Evolutionary conservation across 2,888 invertebrate genomes (phyloP), one percentile per base, ranked within the genome.

Genomic region (Habroteleia sp.): DNA sequence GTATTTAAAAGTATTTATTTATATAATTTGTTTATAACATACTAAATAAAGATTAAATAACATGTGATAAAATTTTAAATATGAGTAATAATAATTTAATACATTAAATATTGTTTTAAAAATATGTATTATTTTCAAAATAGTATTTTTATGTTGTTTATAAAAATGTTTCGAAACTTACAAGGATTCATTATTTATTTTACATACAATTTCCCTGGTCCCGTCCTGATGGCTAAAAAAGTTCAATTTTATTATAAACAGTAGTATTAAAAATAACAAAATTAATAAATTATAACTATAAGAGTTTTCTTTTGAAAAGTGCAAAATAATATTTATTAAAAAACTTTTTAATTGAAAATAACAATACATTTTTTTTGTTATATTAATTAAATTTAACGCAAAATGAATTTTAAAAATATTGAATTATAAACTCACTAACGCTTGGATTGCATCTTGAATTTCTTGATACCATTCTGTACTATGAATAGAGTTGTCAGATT

Each of bases 391-490:
- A 27, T 1, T 27, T 27, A n/a, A 27, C 11, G 37, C 23, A 8
- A 6, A 37, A 54, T 25, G 2, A 20, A 20, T 20, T 20, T 20
- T 5, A 20, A 20, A 3, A 20, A 3, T 20, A 20, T 20, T 20
- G 3, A 20, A 20, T 20, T 5, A 39, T 20, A 14, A 33, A 63
- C 86, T 84, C 78, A 91, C 91, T 83, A 91, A 82, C 79, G 89
- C 89, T 52, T 86, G 83, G 63, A 91, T 91, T 42, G 90, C 90
- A 35, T 83, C 81, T 54, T 87, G 84, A 74, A 92, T 90, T 41
- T 90, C 89, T 37, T 90, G 88, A 76, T 90, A 90, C 92, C 92
- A 93, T 78, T 91, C 90, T 20, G 88, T 86, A 20, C 91, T 90
- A 35, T 89, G 88, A 33, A 86, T 82, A 17, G 89, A 88, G 83